These are phyloP conservation scores for Drosophila imparisetae DNA, from an alignment of 2,888 invertebrate species.

Conservation along the genomic window DNA sequence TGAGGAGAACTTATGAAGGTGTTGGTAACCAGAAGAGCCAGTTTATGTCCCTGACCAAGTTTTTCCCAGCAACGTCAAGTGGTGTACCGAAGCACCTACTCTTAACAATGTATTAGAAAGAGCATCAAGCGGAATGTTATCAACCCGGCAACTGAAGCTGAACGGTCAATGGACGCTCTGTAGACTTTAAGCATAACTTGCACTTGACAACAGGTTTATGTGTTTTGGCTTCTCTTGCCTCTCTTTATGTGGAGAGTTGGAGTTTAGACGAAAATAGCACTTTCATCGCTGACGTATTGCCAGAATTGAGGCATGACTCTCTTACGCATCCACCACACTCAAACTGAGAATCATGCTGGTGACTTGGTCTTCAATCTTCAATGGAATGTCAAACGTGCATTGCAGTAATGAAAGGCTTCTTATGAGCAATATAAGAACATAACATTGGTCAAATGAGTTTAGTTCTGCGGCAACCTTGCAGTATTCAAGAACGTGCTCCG, in stretches of 20 bases:
- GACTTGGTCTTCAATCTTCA: conserved; percentile 17
- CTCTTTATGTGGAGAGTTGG: conserved; percentile 13
- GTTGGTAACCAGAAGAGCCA: conserved; percentile 49
- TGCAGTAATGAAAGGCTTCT: conserved; percentile 81
- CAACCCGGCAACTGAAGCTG: conserved; percentile 75
- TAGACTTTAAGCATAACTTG: conserved; percentile 49
- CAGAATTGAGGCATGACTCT: conserved; percentile 44
- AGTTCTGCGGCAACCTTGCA: conserved; percentile 85
- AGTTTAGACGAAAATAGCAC: conserved; percentile 40
- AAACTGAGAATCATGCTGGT: conserved; percentile 12
- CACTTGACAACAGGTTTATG: conserved; percentile 61
- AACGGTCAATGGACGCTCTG: conserved; percentile 82
- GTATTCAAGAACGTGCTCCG: conserved; percentile 83
- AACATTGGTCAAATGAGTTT: conserved; percentile 84
- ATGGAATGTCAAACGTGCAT: conserved; percentile 40
- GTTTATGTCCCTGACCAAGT: conserved; percentile 69
- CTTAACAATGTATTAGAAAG: conserved; percentile 31
- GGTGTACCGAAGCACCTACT: conserved; percentile 22
- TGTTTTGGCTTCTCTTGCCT: conserved; percentile 11
- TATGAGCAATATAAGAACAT: conserved; percentile 84
- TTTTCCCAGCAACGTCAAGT: conserved; percentile 34
- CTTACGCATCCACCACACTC: conserved; percentile 38
- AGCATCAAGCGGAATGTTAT: conserved; percentile 41
- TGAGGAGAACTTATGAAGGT: conserved; percentile 1
- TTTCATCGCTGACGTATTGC: conserved; percentile 60